Conservation (phyloP, 2,113 vertebrate genomes). For the Bujurquina vittata region DNA sequence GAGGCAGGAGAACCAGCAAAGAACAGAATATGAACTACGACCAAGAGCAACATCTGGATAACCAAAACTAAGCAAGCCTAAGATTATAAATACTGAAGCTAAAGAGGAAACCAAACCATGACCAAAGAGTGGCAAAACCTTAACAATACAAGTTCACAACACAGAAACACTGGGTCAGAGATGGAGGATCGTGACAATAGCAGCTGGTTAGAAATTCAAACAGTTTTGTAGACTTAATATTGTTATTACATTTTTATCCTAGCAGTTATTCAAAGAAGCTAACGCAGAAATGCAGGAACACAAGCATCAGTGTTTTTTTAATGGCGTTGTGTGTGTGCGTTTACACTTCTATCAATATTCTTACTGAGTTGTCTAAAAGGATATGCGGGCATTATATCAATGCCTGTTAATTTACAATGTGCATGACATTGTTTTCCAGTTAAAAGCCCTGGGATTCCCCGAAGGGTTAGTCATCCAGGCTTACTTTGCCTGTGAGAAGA, state of each 20-base stretch:
- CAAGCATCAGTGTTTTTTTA: background rate
- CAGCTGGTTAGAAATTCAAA: background rate
- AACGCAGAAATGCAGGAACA: background rate
- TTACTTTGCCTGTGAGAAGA: slow-evolving; percentile 84
- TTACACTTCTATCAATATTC: background rate
- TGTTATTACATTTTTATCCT: background rate
- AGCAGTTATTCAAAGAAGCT: background rate
- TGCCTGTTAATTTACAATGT: background rate
- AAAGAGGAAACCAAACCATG: too few relatives aligned
- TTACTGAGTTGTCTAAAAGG: background rate
- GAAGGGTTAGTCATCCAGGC: slow-evolving; percentile 84
- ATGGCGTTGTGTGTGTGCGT: background rate
- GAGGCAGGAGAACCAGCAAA: too few relatives aligned
- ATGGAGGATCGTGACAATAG: background rate
- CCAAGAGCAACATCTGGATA: too few relatives aligned
- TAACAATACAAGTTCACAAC: too few relatives aligned
- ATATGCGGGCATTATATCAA: background rate
- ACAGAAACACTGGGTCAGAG: too few relatives aligned
- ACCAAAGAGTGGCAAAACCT: too few relatives aligned
- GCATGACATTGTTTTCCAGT: slow-evolving; percentile 69
- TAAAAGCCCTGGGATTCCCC: slow-evolving; percentile 84
- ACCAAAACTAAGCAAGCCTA: too few relatives aligned
- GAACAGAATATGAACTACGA: too few relatives aligned
- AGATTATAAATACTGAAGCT: too few relatives aligned
- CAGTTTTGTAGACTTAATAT: background rate